Conservation (phyloP, 2,113 vertebrate species). For the Pyxicephalus adspersus region DNA sequence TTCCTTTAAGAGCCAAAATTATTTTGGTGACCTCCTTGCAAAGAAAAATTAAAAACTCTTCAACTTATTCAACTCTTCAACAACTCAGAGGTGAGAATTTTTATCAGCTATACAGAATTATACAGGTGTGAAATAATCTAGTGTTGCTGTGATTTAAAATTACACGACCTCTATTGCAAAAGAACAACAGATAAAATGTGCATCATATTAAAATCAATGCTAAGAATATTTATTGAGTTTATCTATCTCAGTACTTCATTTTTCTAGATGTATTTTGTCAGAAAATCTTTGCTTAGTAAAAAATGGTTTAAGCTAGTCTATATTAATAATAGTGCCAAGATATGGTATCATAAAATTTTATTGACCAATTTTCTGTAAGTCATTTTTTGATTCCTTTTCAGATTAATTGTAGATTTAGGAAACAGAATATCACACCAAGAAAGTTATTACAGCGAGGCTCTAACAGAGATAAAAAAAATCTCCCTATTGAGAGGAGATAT, state of each 20-base stretch:
- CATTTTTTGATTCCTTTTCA: slow-evolving; percentile 62
- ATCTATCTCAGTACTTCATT: slow-evolving; percentile 44
- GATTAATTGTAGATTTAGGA: slow-evolving; percentile 59
- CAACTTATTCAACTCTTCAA: too few species aligned
- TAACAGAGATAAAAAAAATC: background rate
- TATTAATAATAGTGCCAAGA: slow-evolving; percentile 66
- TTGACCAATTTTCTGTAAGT: slow-evolving; percentile 66
- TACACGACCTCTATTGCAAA: slow-evolving; percentile 6
- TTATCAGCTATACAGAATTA: background rate
- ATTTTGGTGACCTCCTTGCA: too few species aligned
- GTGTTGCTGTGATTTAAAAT: slow-evolving; percentile 32
- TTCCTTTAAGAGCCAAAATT: too few species aligned
- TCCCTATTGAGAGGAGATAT: background rate
- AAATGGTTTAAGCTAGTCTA: slow-evolving; percentile 61
- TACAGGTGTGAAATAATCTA: slow-evolving; percentile 16
- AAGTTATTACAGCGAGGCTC: background rate
- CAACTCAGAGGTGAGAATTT: too few species aligned
- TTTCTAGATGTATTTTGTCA: slow-evolving; percentile 53
- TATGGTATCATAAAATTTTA: slow-evolving; percentile 62
- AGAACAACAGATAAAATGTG: slow-evolving; percentile 47
- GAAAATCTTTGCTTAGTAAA: slow-evolving; percentile 61
- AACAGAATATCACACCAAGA: slow-evolving; percentile 54
- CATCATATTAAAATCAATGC: slow-evolving; percentile 50
- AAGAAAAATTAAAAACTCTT: too few species aligned
- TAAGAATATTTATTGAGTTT: slow-evolving; percentile 48